phyloP scores from a whole-genome alignment of 2,113 vertebrate genomes.

The Heterocephalus glaber region DNA sequence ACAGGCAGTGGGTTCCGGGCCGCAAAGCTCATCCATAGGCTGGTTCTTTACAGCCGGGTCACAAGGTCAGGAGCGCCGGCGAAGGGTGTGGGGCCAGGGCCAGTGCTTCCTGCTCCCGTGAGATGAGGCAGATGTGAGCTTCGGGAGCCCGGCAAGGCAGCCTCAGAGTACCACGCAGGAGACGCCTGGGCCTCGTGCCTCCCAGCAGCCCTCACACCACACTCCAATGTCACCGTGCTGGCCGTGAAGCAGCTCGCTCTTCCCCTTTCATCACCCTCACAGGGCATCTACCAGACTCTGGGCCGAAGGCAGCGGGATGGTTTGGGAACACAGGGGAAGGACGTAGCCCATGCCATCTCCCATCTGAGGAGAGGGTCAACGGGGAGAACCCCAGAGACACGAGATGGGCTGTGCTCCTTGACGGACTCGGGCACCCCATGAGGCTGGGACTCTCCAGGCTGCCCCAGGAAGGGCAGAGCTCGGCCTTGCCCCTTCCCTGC shows the following conservation, averaged over 20 bases:
- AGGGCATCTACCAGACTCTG: not conserved
- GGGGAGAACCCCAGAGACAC: not conserved
- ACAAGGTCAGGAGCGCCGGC: not conserved
- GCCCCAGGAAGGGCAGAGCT: not conserved
- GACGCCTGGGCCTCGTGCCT: not conserved
- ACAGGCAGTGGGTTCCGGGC: not conserved
- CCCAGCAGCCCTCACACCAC: not conserved
- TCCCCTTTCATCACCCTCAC: too few relatives aligned
- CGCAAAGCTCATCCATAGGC: not conserved
- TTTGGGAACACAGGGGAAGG: not conserved
- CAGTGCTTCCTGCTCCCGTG: not conserved
- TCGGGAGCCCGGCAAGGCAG: not conserved
- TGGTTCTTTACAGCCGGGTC: not conserved
- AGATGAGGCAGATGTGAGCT: constrained; percentile 17
- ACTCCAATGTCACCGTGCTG: not conserved
- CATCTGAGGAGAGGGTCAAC: not conserved
- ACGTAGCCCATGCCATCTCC: constrained; percentile 47
- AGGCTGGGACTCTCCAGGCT: not conserved
- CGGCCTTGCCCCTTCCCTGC: not conserved
- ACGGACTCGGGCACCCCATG: not conserved
- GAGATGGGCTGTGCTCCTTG: not conserved
- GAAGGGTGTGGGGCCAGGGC: not conserved
- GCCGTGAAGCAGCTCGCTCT: too few relatives aligned
- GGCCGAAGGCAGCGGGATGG: not conserved
- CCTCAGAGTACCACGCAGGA: not conserved